These are phyloP conservation scores for Chauna torquata DNA, from an alignment of 2,113 vertebrate species.

Conservation along the genomic window DNA sequence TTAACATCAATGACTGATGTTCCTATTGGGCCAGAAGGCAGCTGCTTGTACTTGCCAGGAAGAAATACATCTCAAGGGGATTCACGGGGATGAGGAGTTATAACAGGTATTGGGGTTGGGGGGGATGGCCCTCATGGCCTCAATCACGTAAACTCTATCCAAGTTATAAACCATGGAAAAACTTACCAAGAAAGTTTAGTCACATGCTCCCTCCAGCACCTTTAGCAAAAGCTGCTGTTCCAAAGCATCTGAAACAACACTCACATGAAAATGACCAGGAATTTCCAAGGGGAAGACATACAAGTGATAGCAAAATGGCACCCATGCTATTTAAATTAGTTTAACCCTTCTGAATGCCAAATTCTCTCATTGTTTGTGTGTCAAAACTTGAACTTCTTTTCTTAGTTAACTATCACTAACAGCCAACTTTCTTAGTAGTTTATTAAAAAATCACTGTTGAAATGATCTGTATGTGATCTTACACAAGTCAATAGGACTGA, in stretches of 20 bases:
- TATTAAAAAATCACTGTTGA: neutral
- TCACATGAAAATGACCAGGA: neutral
- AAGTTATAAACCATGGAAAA: neutral
- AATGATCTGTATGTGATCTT: neutral
- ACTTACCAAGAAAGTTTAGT: neutral
- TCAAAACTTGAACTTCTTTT: neutral
- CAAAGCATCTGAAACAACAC: neutral
- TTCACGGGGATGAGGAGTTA: neutral
- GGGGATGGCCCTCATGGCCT: no score
- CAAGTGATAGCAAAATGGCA: neutral
- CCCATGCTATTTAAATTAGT: neutral
- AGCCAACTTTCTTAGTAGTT: neutral
- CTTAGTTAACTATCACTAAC: neutral
- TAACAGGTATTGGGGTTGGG: neutral
- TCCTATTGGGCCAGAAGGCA: neutral
- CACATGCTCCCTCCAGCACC: neutral
- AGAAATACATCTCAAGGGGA: neutral
- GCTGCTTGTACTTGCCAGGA: neutral
- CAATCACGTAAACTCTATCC: neutral
- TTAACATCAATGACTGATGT: neutral
- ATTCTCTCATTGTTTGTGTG: neutral
- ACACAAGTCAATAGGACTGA: fast-evolving
- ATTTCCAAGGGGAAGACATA: neutral
- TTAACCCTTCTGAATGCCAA: neutral
- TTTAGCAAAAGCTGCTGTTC: neutral